A percentile compares a stretch with the other conserved stretches of the same genome.
Evolutionary conservation across 2,113 vertebrate species (phyloP).

Genomic region (Corythornis cristatus): DNA sequence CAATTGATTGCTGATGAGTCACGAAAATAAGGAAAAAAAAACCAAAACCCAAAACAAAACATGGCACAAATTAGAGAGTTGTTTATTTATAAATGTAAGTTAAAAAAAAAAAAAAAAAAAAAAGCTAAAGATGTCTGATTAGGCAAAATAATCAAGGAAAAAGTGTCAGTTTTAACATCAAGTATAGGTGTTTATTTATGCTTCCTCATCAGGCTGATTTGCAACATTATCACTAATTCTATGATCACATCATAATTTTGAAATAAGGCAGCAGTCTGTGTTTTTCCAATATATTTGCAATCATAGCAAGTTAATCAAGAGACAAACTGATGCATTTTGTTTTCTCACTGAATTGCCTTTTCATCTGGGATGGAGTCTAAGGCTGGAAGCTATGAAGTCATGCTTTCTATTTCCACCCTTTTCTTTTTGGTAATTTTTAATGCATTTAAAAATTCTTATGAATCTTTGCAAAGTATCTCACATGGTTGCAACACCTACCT

Average conservation of each 20-base stretch:
- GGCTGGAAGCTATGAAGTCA: not conserved
- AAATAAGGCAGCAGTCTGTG: not conserved
- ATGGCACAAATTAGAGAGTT: not conserved
- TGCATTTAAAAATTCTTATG: not conserved
- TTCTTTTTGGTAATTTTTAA: not conserved
- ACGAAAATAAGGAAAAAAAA: not conserved
- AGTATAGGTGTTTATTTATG: not conserved
- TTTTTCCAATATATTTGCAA: not conserved
- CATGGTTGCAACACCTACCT: not conserved
- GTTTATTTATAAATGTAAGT: not conserved
- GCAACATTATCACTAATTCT: not conserved
- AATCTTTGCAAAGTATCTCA: not conserved
- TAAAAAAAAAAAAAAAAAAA: not conserved
- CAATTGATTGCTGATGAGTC: not conserved
- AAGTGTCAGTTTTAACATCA: not conserved
- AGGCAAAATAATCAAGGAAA: not conserved
- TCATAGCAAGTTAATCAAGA: not conserved
- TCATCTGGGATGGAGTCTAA: not conserved
- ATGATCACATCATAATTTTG: not conserved
- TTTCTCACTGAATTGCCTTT: not conserved
- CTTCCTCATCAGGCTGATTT: slow-evolving; percentile 2
- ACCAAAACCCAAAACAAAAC: too few species aligned
- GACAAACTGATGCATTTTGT: not conserved
- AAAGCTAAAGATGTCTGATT: not conserved
- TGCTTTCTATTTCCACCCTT: not conserved